These are phyloP conservation scores for Tachina lurida DNA, from an alignment of 2,888 invertebrate species.

Conservation along the genomic window DNA sequence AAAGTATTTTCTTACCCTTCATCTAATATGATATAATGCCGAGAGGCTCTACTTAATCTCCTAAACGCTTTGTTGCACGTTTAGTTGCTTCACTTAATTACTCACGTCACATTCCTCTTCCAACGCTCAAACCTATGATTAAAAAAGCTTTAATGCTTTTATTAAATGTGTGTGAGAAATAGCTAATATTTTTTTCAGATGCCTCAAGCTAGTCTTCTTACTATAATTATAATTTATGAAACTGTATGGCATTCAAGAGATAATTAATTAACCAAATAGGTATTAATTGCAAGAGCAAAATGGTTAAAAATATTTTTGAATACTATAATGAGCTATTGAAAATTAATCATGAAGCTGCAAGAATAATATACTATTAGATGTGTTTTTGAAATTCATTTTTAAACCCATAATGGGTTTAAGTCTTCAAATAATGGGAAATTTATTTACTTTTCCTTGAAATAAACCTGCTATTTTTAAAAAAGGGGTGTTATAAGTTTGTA, in stretches of 20 bases:
- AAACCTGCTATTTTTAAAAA: too few relatives aligned
- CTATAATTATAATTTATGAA: slow-evolving; percentile 48
- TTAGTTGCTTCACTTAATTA: slow-evolving; percentile 21
- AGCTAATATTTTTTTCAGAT: slow-evolving; percentile 26
- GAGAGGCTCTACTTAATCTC: slow-evolving; percentile 34
- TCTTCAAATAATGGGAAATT: not conserved
- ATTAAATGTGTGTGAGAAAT: slow-evolving; percentile 34
- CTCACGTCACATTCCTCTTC: not conserved
- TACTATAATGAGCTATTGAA: slow-evolving; percentile 3
- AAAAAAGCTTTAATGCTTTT: slow-evolving; percentile 4
- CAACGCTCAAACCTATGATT: not conserved
- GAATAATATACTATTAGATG: not conserved
- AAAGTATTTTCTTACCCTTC: slow-evolving; percentile 6
- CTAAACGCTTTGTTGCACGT: slow-evolving; percentile 7
- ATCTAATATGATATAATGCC: slow-evolving; percentile 14
- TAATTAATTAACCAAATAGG: slow-evolving; percentile 69
- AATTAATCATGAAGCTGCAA: not conserved
- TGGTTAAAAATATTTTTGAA: not conserved
- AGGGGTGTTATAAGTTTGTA: too few relatives aligned
- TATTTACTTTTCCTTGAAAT: not conserved
- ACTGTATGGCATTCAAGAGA: slow-evolving; percentile 5
- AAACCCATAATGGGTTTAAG: not conserved
- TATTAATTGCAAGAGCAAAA: slow-evolving; percentile 57
- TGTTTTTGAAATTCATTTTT: not conserved
- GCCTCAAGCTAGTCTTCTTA: slow-evolving; percentile 14